phyloP scores from a whole-genome alignment of 1,140 invertebrate genomes.

The Polyergus mexicanus region DNA sequence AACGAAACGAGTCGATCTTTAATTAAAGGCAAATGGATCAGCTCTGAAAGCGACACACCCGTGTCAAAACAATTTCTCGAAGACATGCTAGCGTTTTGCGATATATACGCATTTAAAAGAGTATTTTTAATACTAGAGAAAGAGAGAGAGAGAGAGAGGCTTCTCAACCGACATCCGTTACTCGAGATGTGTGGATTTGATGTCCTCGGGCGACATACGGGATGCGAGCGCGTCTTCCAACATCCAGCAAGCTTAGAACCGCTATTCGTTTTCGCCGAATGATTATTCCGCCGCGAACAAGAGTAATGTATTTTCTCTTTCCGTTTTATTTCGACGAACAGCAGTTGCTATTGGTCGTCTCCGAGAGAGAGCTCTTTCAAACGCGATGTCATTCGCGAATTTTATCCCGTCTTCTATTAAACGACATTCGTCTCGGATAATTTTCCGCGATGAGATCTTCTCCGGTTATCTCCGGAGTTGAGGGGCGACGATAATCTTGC shows the following conservation, averaged over 20 bases:
- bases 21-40: too few species aligned
- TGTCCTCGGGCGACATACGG: conserved; percentile 23
- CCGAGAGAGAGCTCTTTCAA: not conserved
- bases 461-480: not conserved
- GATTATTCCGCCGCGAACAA: conserved; percentile 36
- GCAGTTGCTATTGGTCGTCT: not conserved
- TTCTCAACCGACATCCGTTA: conserved; percentile 33
- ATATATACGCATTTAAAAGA: not conserved
- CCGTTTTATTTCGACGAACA: not conserved
- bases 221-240: conserved; percentile 5
- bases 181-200: not conserved
- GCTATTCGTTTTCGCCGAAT: conserved; percentile 41
- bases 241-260: conserved; percentile 14
- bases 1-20: too few species aligned
- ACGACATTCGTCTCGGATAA: not conserved
- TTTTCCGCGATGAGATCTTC: not conserved
- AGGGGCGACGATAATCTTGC: conserved; percentile 5
- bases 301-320: not conserved
- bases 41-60: too few species aligned
- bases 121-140: conserved; percentile 14
- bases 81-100: not conserved
- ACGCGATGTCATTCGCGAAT: not conserved
- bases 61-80: too few species aligned
- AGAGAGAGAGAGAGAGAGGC: not conserved
- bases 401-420: not conserved